Percentiles rank a stretch among this genome's conserved stretches.
Conservation (phyloP, 2,888 invertebrate genomes). For the Drosophila ezoana region DNA sequence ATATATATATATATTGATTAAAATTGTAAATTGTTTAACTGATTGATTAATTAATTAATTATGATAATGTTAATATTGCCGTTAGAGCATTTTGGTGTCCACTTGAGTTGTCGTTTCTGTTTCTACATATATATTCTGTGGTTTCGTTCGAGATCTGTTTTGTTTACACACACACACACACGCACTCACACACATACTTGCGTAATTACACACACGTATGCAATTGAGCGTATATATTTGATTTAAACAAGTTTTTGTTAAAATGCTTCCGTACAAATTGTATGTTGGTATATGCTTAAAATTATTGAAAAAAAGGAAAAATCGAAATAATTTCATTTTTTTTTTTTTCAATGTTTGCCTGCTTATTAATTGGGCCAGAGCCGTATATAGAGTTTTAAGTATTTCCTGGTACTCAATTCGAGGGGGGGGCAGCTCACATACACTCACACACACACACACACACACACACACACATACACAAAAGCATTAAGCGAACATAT, state of each 20-base stretch:
- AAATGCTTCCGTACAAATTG: slow-evolving; percentile 43
- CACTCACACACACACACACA: slow-evolving; percentile 29
- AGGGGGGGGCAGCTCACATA: slow-evolving; percentile 58
- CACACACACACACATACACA: slow-evolving; percentile 52
- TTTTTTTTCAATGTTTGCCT: slow-evolving; percentile 11
- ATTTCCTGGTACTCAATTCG: slow-evolving; percentile 52
- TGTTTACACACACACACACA: slow-evolving; percentile 46
- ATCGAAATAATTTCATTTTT: slow-evolving; percentile 5
- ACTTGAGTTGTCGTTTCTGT: slow-evolving; percentile 56
- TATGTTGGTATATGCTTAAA: slow-evolving; percentile 43
- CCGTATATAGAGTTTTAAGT: slow-evolving; percentile 54
- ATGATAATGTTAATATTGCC: slow-evolving; percentile 55
- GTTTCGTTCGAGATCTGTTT: slow-evolving; percentile 52
- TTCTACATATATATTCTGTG: slow-evolving; percentile 36
- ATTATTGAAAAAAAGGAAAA: slow-evolving; percentile 5
- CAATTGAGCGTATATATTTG: slow-evolving; percentile 25
- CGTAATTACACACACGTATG: slow-evolving; percentile 2
- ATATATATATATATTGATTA: slow-evolving; percentile 60
- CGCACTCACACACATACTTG: slow-evolving; percentile 4
- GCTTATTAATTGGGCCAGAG: slow-evolving; percentile 9
- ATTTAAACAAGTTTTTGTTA: slow-evolving; percentile 51
- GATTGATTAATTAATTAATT: slow-evolving; percentile 38
- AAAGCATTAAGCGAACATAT: slow-evolving; percentile 78
- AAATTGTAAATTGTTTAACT: slow-evolving; percentile 61
- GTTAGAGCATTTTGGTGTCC: slow-evolving; percentile 43